These are phyloP conservation scores for Halcyon malimbica DNA, from an alignment of 2,113 vertebrate species.

Conservation along the genomic window DNA sequence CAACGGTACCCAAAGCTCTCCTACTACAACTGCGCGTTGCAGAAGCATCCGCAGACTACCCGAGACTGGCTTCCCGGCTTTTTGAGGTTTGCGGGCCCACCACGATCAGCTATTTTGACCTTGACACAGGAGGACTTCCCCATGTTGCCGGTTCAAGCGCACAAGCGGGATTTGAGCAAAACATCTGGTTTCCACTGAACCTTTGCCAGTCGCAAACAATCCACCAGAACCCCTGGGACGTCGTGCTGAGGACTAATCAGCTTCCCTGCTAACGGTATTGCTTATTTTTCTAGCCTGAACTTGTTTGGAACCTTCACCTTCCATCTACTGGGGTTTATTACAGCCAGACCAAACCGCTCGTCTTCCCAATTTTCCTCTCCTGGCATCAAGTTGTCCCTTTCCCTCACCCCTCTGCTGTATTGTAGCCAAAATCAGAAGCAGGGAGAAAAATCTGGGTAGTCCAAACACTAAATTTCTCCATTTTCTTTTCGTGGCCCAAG, in stretches of 20 bases:
- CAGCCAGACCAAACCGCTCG: neutral
- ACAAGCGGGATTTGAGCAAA: neutral
- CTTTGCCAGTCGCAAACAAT: neutral
- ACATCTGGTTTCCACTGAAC: neutral
- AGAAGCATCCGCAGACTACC: neutral
- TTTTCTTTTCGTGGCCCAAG: neutral
- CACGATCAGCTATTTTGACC: neutral
- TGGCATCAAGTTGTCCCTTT: neutral
- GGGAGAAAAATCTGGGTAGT: neutral
- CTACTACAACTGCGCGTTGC: accelerated
- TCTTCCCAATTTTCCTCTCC: neutral
- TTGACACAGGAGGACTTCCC: neutral
- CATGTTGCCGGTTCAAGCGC: neutral
- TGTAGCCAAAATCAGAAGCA: neutral
- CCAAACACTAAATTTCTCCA: neutral
- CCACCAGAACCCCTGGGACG: neutral
- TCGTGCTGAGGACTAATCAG: neutral
- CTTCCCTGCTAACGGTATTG: neutral
- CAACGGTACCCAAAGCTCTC: neutral
- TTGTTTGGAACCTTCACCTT: neutral
- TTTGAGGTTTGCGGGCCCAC: neutral
- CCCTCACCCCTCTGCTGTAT: neutral
- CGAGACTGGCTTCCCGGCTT: neutral
- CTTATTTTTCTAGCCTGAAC: neutral
- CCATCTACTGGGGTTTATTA: neutral